A percentile compares a stretch with the other conserved stretches of the same genome.
phyloP scores from a whole-genome alignment of 1,140 invertebrate genomes.

The Micrasema minimum region DNA sequence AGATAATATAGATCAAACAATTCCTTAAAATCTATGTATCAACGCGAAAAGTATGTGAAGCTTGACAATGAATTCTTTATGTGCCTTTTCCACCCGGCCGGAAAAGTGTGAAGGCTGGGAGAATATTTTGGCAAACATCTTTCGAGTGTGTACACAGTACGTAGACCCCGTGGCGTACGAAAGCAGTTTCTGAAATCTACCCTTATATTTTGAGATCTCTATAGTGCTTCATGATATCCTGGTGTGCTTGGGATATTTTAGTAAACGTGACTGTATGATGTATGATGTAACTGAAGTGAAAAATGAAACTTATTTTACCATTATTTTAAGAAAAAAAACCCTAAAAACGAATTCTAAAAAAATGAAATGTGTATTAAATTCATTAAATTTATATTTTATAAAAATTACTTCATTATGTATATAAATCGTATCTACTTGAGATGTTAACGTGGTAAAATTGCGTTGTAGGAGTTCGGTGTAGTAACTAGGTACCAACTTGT shows the following conservation, averaged over 20 bases:
- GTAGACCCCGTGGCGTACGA: conserved; percentile 46
- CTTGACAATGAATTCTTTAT: conserved; percentile 52
- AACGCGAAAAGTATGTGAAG: conserved; percentile 37
- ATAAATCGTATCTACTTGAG: too few species aligned
- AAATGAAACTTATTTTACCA: too few species aligned
- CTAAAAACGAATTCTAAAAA: too few species aligned
- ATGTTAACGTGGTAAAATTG: too few species aligned
- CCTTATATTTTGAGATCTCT: neutral
- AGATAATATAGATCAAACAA: conserved; percentile 39
- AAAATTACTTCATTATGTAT: too few species aligned
- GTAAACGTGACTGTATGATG: too few species aligned
- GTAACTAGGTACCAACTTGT: too few species aligned
- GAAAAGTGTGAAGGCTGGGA: conserved; percentile 48
- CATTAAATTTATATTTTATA: too few species aligned
- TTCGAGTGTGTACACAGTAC: conserved; percentile 53
- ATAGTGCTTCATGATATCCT: conserved; percentile 19
- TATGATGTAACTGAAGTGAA: too few species aligned
- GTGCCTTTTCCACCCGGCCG: conserved; percentile 34
- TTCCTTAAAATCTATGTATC: conserved; percentile 40
- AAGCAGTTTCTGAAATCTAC: conserved; percentile 37
- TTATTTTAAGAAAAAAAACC: too few species aligned
- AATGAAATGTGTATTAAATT: too few species aligned
- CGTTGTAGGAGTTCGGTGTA: too few species aligned
- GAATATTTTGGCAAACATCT: conserved; percentile 55
- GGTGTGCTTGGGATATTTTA: neutral